phyloP scores from a whole-genome alignment of 2,888 invertebrate genomes.

The Apamea anceps region DNA sequence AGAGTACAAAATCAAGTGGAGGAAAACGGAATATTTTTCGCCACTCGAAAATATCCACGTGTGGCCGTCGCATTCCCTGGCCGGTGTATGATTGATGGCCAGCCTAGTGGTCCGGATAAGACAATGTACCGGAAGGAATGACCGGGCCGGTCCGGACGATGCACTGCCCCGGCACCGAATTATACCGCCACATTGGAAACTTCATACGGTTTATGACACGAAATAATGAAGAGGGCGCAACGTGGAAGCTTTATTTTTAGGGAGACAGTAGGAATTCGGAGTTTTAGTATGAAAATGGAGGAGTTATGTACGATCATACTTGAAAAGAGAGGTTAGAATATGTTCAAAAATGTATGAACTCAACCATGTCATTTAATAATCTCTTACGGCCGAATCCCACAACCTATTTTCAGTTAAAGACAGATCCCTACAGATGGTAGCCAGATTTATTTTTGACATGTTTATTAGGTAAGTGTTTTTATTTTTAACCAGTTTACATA shows the following conservation, averaged over 20 bases:
- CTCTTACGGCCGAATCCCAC: too few relatives aligned
- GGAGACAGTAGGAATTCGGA: neutral
- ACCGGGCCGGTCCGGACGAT: slow-evolving; percentile 66
- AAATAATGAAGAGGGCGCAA: slow-evolving; percentile 59
- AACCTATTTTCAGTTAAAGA: too few relatives aligned
- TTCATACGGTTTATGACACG: slow-evolving; percentile 53
- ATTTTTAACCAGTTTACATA: too few relatives aligned
- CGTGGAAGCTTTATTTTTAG: slow-evolving; percentile 14
- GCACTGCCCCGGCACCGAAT: slow-evolving; percentile 53
- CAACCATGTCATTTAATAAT: neutral
- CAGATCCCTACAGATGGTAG: too few relatives aligned
- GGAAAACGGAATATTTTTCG: slow-evolving; percentile 55
- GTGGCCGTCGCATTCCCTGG: slow-evolving; percentile 65
- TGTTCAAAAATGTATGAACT: neutral
- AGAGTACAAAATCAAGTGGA: slow-evolving; percentile 50
- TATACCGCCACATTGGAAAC: slow-evolving; percentile 59
- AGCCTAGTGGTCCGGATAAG: slow-evolving; percentile 79
- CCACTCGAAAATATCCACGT: slow-evolving; percentile 64
- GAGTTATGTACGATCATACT: neutral
- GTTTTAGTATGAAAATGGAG: neutral
- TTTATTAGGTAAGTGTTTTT: too few relatives aligned
- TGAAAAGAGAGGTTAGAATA: neutral
- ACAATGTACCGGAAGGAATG: slow-evolving; percentile 85
- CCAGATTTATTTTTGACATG: too few relatives aligned
- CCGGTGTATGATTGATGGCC: slow-evolving; percentile 77